A percentile compares a stretch with the other conserved stretches of the same genome.
phyloP scores from a whole-genome alignment of 2,888 invertebrate species.

The Aromia moschata region DNA sequence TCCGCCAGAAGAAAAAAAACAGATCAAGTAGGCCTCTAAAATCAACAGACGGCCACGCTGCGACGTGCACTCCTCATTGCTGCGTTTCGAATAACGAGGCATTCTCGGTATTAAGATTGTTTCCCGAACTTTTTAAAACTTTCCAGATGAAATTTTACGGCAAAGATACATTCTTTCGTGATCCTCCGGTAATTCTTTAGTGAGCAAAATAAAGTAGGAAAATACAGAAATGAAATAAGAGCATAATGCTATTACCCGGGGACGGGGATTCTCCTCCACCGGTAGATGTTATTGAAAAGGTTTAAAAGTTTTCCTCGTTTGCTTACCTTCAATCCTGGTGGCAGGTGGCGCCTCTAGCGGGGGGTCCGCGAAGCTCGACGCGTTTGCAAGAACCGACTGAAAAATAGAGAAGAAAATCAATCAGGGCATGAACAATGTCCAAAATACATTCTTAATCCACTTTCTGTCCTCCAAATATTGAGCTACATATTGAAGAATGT shows the following conservation, averaged over 20 bases:
- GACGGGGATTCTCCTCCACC: conserved; percentile 15
- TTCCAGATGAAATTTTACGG: conserved; percentile 56
- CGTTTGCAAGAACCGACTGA: conserved; percentile 53
- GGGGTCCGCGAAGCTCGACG: conserved; percentile 46
- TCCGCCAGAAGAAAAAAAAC: conserved; percentile 54
- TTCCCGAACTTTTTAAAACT: conserved; percentile 51
- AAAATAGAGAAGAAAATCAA: conserved; percentile 39
- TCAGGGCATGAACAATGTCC: conserved; percentile 1
- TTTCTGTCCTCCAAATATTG: too few species aligned
- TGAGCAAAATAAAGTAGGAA: conserved; percentile 36
- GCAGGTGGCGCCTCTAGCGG: conserved; percentile 54
- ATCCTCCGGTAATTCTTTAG: conserved; percentile 52
- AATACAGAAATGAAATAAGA: conserved; percentile 51
- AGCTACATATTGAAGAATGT: too few species aligned
- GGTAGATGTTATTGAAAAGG: conserved; percentile 24
- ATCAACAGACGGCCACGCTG: conserved; percentile 50
- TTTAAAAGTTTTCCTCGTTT: conserved; percentile 35
- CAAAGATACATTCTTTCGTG: conserved; percentile 54
- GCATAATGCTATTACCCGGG: conserved; percentile 37
- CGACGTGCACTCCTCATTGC: conserved; percentile 25
- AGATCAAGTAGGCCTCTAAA: conserved; percentile 54
- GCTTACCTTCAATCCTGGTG: conserved; percentile 58
- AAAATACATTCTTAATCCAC: too few species aligned
- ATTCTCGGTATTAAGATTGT: conserved; percentile 59
- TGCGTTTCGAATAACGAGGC: conserved; percentile 47